Evolutionary conservation across 2,888 invertebrate species (phyloP).

Genomic region (Nasonia oneida): DNA sequence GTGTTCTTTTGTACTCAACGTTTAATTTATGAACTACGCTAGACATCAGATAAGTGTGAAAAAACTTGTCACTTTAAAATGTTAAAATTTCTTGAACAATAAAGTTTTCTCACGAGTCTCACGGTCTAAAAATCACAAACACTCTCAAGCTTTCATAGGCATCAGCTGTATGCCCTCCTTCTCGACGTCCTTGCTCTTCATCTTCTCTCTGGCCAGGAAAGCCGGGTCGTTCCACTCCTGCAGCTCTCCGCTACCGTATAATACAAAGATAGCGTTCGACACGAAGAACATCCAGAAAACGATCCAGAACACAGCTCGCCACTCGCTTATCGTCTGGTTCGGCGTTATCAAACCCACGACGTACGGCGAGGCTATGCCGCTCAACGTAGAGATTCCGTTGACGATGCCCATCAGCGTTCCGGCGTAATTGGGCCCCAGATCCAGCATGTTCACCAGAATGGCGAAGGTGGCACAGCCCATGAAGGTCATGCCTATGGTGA

Average conservation of each 20-base stretch:
- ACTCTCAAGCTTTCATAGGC: neutral
- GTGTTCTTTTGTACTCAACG: too few relatives aligned
- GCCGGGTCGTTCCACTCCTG: conserved; percentile 87
- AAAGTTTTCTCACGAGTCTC: too few relatives aligned
- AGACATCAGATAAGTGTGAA: too few relatives aligned
- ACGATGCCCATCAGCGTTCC: conserved; percentile 79
- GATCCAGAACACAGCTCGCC: conserved; percentile 91
- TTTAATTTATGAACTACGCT: too few relatives aligned
- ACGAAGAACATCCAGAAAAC: conserved; percentile 84
- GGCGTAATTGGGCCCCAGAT: conserved; percentile 80
- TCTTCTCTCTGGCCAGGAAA: conserved; percentile 36
- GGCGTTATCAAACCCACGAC: conserved; percentile 84
- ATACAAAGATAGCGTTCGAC: conserved; percentile 85
- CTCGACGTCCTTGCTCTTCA: neutral
- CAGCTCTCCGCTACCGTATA: conserved; percentile 85
- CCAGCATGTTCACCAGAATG: conserved; percentile 79
- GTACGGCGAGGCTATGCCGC: conserved; percentile 86
- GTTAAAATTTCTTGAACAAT: too few relatives aligned
- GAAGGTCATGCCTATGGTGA: conserved; percentile 79
- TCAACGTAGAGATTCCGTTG: conserved; percentile 86
- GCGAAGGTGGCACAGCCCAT: conserved; percentile 80
- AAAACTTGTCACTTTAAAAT: too few relatives aligned
- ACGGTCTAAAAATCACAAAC: neutral
- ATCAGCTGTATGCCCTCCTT: conserved; percentile 30
- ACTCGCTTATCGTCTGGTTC: conserved; percentile 80